Base-by-base conservation (phyloP, 2,888 invertebrate species). In the Ichneumon xanthorius region DNA sequence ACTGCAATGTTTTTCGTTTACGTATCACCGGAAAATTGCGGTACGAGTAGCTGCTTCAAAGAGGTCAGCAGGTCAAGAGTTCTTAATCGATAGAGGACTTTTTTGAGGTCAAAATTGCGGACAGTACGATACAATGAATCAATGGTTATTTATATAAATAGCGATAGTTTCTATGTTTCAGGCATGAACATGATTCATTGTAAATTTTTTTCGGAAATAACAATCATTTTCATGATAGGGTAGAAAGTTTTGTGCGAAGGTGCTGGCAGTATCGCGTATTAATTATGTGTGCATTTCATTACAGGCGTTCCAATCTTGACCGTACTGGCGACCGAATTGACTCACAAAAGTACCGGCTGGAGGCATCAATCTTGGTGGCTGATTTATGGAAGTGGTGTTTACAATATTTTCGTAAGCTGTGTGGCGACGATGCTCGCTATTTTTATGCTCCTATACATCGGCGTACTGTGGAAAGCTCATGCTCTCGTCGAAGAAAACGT, bases 331-430 rank as follows among this genome's bases (percentile, higher is more conserved):
- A 96, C 96, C 65, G 95, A 96, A 85, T 94, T 96, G 70, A 96
- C 96, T 88, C 96, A 96, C 88, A 95, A 96, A 77, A 96, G 95
- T 92, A 94, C 96, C 94, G 94, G 95, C 92, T 92, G 96, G 94
- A 88, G 94, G 86, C 94, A 95, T 26, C 95, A 94, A 55, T 95
- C 96, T 68, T 96, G 96, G 96, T 96, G 96, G 96, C 93, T 96
- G 86, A 95, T 96, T 85, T 94, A 94, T 76, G 95, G 95, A 33
- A 95, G 95, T 30, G 94, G 95, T 22, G 95, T 96, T 77, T 96
- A 96, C 90, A 95, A 95, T 86, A 96, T 97, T 89, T 97, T 96
- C 92, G 95, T 96, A 40, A 96, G 95, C 73, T 97, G 97, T 81
- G 96, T 96, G 88, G 95, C 95, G 45, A 95, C 97, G 82, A 96